A percentile compares a stretch with the other conserved stretches of the same genome.
phyloP scores from a whole-genome alignment of 2,113 vertebrate species.

The Hypanus sabinus region DNA sequence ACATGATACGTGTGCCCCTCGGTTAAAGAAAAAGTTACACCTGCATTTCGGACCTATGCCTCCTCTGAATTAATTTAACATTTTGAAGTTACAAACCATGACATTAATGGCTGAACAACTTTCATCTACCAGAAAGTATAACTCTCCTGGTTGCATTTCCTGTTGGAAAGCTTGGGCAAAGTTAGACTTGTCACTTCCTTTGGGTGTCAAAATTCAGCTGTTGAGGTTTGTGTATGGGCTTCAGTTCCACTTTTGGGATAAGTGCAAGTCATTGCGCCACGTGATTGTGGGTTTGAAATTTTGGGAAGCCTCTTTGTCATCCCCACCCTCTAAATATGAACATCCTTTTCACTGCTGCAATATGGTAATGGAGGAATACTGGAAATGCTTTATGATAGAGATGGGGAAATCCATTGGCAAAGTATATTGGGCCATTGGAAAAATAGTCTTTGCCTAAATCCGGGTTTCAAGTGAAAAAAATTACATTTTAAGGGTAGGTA shows the following conservation, averaged over 20 bases:
- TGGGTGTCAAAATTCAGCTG: not conserved
- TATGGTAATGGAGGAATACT: not conserved
- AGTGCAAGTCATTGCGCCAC: not conserved
- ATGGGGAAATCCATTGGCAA: not conserved
- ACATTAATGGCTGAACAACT: not conserved
- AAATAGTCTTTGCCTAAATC: not conserved
- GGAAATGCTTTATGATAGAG: no score
- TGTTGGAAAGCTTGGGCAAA: not conserved
- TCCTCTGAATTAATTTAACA: no score
- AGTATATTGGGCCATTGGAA: not conserved
- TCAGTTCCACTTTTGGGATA: conserved; percentile 8
- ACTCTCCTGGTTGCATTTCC: not conserved
- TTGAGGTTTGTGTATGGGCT: not conserved
- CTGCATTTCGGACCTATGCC: no score
- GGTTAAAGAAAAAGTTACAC: no score
- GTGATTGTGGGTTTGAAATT: conserved; percentile 1
- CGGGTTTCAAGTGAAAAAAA: not conserved
- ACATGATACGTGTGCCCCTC: no score
- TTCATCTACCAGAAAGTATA: not conserved
- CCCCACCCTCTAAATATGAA: not conserved
- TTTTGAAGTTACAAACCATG: no score
- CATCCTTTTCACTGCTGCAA: not conserved
- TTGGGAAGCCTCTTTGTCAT: not conserved
- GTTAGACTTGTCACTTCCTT: not conserved
- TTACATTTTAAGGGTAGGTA: not conserved